A percentile compares a stretch with the other conserved stretches of the same genome.
Evolutionary conservation across 2,797 vertebrate species (phyloP).

Genomic region (Girardinus metallicus): DNA sequence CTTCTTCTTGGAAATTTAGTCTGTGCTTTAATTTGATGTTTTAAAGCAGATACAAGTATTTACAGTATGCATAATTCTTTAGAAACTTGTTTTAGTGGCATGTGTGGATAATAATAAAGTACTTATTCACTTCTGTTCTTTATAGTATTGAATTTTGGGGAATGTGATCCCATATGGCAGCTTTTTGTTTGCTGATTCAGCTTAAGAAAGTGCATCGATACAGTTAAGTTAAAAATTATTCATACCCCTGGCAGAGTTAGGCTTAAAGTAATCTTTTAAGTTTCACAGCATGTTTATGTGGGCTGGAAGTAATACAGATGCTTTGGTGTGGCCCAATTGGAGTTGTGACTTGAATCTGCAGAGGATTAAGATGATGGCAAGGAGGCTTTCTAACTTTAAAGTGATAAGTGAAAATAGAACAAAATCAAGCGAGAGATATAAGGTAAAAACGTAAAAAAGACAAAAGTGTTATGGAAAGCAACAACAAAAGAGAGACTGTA

Average conservation of each 20-base stretch:
- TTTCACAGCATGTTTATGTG: neutral
- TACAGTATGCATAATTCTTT: conserved; percentile 8
- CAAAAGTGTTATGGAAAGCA: too few species aligned
- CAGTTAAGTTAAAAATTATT: neutral
- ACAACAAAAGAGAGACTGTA: too few species aligned
- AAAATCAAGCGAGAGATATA: neutral
- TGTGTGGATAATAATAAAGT: conserved; percentile 2
- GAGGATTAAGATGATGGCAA: neutral
- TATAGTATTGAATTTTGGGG: conserved; percentile 3
- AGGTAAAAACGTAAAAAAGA: too few species aligned
- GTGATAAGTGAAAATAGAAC: too few species aligned
- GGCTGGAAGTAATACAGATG: neutral
- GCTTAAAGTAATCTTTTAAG: neutral
- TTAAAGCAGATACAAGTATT: conserved; percentile 4
- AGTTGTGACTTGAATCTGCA: neutral
- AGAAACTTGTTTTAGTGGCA: conserved; percentile 1
- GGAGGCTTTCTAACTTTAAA: neutral
- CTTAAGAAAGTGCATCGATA: neutral
- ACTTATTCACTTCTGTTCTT: conserved; percentile 4
- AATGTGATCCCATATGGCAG: neutral
- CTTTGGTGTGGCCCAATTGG: neutral
- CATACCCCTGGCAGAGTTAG: too few species aligned
- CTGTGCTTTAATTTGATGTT: conserved; percentile 4
- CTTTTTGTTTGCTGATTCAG: neutral
- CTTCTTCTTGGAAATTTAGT: conserved; percentile 9